Base-by-base conservation (phyloP, 2,888 invertebrate genomes). In the Drosophila quasianomalipes region DNA sequence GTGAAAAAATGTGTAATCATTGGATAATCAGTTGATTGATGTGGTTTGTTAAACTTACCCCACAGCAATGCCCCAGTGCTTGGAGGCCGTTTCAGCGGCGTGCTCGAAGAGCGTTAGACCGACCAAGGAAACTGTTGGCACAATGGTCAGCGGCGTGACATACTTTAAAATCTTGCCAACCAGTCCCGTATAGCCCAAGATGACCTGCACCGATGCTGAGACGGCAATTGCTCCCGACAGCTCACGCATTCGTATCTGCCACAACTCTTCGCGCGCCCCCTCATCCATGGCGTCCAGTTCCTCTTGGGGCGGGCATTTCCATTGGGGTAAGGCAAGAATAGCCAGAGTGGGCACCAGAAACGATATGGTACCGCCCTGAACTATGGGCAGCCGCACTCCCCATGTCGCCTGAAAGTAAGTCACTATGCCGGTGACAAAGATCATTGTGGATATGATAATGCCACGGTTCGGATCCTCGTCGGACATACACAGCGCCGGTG, bases 191-290 rank as follows among this genome's bases (percentile, higher is more conserved):
- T 95, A 95, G 10, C 95, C 97, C 60, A 97, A 94, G 54, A 97
- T 91, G 3, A 97, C 94, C 93, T 97, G 97, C 65, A 97, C 95
- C 52, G 97, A 82, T 0, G 97, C 96, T 0, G 97, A 95, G 0
- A 97, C 95, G 3, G 97, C 96, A 22, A 97, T 97, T 3, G 97
- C 97, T 0, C 97, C 97, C 0, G 97, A 97, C 30, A 97, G 93
- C 90, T 97, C 97, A 69, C 97, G 94, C 96, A 97, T 97, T 74
- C 97, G 94, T 33, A 94, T 93, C 91, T 96, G 96, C 97, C 97
- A 97, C 16, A 96, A 93, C 69, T 94, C 94, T 1, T 95, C 94
- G 26, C 95, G 94, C 70, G 95, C 94, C 3, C 94, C 94, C 0
- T 91, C 92, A 0, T 94, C 92, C 95, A 96, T 95, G 49, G 94